Percentiles rank a stretch among this genome's conserved stretches.
Evolutionary conservation across 2,113 vertebrate species (phyloP).

Genomic region (Hippocampus zosterae): DNA sequence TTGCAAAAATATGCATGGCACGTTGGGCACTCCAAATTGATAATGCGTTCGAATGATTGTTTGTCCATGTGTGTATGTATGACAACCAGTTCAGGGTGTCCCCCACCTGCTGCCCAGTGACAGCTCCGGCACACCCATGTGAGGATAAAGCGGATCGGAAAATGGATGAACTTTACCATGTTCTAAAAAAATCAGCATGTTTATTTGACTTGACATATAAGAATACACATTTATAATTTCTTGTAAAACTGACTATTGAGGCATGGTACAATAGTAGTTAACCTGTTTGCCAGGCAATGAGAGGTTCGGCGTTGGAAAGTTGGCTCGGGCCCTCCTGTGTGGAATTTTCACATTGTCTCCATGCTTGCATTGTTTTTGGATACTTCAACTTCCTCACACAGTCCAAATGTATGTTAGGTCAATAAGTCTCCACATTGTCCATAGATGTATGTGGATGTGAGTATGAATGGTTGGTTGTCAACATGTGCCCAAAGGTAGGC

Average conservation of each 20-base stretch:
- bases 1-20: too few species aligned
- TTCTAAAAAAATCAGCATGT: neutral
- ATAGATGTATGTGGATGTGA: neutral
- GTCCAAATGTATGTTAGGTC: neutral
- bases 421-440: neutral
- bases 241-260: neutral
- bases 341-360: neutral
- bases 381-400: neutral
- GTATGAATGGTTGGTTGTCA: neutral
- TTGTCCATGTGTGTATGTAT: too few species aligned
- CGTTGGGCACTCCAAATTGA: too few species aligned
- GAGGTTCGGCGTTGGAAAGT: neutral
- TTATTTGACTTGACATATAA: neutral
- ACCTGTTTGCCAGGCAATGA: neutral
- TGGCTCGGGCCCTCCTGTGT: neutral
- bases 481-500: neutral
- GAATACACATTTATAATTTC: neutral
- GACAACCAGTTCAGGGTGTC: too few species aligned
- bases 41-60: too few species aligned
- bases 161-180: neutral
- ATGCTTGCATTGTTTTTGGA: neutral
- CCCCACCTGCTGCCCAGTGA: too few species aligned
- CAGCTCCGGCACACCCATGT: too few species aligned
- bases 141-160: too few species aligned
- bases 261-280: too few species aligned